These are phyloP conservation scores for Geotrupes spiniger DNA, from an alignment of 2,888 invertebrate species.

Conservation along the genomic window DNA sequence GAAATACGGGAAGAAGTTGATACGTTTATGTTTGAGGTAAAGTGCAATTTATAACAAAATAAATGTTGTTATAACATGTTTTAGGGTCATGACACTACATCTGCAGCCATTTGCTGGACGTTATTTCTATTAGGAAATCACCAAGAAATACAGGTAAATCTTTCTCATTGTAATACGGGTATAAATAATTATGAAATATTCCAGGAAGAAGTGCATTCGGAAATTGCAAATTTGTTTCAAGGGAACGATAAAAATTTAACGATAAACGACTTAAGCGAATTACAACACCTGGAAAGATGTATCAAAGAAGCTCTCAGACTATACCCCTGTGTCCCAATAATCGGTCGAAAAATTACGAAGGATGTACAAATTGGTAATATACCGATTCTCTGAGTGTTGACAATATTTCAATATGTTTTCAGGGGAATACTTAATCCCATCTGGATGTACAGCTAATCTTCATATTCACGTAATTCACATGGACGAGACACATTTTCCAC, in stretches of 20 bases:
- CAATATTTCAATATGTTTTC: slow-evolving; percentile 18
- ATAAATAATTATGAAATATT: neutral
- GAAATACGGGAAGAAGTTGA: slow-evolving; percentile 48
- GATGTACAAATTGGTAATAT: slow-evolving; percentile 41
- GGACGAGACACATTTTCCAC: slow-evolving; percentile 42
- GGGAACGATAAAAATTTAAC: too few relatives aligned
- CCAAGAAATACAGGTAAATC: slow-evolving; percentile 45
- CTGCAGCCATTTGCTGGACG: slow-evolving; percentile 43
- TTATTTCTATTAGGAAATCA: slow-evolving; percentile 44
- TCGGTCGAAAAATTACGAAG: slow-evolving; percentile 38
- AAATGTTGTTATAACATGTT: slow-evolving; percentile 12
- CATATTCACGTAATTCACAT: slow-evolving; percentile 40
- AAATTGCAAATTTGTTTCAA: too few relatives aligned
- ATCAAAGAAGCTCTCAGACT: slow-evolving; percentile 46
- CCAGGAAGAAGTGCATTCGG: too few relatives aligned
- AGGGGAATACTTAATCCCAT: slow-evolving; percentile 39
- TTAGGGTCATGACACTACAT: slow-evolving; percentile 48
- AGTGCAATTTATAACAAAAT: neutral
- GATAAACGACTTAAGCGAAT: slow-evolving; percentile 37
- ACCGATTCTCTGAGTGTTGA: slow-evolving; percentile 15
- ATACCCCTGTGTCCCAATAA: slow-evolving; percentile 46
- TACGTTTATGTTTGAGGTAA: slow-evolving; percentile 47
- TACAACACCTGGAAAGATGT: slow-evolving; percentile 45
- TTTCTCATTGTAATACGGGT: slow-evolving; percentile 10
- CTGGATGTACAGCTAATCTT: slow-evolving; percentile 33